Conservation (phyloP, 2,113 vertebrate genomes). For the Albula glossodonta region DNA sequence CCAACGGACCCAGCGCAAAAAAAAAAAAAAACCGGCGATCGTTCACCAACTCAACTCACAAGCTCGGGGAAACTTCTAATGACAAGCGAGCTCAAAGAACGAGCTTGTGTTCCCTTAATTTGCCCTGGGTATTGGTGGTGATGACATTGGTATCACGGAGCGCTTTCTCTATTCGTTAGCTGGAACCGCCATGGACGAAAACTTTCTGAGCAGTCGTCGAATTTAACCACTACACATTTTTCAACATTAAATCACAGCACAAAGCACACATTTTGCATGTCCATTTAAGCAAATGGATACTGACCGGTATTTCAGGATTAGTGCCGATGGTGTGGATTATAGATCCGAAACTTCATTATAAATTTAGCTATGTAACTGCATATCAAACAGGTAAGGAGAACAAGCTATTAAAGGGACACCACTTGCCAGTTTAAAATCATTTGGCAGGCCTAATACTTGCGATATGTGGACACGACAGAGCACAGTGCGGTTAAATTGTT, state of each 20-base stretch:
- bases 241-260: not conserved
- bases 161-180: not conserved
- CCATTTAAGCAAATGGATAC: not conserved
- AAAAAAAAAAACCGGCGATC: slow-evolving; percentile 36
- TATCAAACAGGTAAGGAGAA: too few relatives aligned
- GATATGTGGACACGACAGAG: too few relatives aligned
- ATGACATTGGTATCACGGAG: slow-evolving; percentile 35
- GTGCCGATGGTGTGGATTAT: not conserved
- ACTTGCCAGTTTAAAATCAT: too few relatives aligned
- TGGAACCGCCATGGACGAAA: not conserved
- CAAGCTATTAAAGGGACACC: too few relatives aligned
- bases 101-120: slow-evolving; percentile 64
- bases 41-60: slow-evolving; percentile 50
- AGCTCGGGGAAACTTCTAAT: slow-evolving; percentile 55
- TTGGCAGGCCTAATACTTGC: too few relatives aligned
- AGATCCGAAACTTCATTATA: too few relatives aligned
- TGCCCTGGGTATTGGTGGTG: slow-evolving; percentile 56
- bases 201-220: not conserved
- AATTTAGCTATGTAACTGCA: too few relatives aligned
- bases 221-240: not conserved
- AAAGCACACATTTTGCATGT: not conserved
- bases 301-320: not conserved
- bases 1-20: slow-evolving; percentile 66
- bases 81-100: slow-evolving; percentile 61
- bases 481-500: too few relatives aligned